phyloP scores from a whole-genome alignment of 2,113 vertebrate species.

The Mormoops blainvillei region DNA sequence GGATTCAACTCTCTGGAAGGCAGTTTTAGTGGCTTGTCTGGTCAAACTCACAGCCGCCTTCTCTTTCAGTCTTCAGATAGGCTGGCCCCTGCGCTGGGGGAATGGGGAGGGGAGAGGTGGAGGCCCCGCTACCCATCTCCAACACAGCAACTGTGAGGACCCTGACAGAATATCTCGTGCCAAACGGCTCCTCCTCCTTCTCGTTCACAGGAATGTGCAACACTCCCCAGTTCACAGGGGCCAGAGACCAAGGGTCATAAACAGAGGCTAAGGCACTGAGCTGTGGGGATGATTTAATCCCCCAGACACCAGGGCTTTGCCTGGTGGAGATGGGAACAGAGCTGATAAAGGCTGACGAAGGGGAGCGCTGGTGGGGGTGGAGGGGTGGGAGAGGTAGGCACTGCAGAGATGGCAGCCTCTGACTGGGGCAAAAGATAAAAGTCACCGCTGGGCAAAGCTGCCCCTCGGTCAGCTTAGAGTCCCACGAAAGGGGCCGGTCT shows the following conservation, averaged over 20 bases:
- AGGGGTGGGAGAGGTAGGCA: background rate
- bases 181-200: background rate
- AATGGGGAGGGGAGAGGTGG: background rate
- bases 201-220: slow-evolving; percentile 38
- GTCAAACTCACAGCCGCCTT: slow-evolving; percentile 35
- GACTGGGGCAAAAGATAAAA: background rate
- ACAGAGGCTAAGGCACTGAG: slow-evolving; percentile 17
- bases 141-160: background rate
- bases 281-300: slow-evolving; percentile 22
- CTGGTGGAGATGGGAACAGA: background rate
- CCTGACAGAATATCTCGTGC: background rate
- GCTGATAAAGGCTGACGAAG: slow-evolving; percentile 41
- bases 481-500: background rate
- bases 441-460: background rate
- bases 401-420: background rate
- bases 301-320: background rate
- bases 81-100: background rate
- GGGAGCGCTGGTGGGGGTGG: background rate
- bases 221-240: background rate
- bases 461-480: background rate
- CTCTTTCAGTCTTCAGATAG: slow-evolving; percentile 25
- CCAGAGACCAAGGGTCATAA: slow-evolving; percentile 40
- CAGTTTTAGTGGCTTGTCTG: slow-evolving; percentile 40
- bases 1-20: background rate
- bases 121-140: background rate